A percentile compares a stretch with the other conserved stretches of the same genome.
These are phyloP conservation scores for Limnephilus lunatus DNA, from an alignment of 2,888 invertebrate genomes.

Conservation along the genomic window DNA sequence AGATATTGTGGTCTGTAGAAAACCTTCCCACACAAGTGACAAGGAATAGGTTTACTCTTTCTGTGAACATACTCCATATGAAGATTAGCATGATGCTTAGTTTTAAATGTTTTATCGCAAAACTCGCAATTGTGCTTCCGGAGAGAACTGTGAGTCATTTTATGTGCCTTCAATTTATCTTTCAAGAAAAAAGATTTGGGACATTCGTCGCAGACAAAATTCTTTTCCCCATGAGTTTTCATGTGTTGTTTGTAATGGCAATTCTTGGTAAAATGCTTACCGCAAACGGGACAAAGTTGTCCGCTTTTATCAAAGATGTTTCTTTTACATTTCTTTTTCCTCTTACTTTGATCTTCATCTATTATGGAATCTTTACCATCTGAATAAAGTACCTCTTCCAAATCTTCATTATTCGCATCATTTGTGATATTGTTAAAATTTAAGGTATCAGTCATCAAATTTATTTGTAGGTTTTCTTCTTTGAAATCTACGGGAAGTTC, in stretches of 20 bases:
- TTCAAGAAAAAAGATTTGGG: constrained; percentile 41
- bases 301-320: constrained; percentile 21
- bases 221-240: constrained; percentile 46
- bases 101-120: constrained; percentile 39
- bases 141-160: constrained; percentile 10
- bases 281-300: constrained; percentile 40
- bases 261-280: constrained; percentile 35
- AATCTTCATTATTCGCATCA: neutral
- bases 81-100: constrained; percentile 34
- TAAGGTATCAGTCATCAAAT: constrained; percentile 24
- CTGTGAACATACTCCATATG: constrained; percentile 46
- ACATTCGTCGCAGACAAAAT: constrained; percentile 38
- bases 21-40: constrained; percentile 31
- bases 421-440: constrained; percentile 32
- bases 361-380: neutral
- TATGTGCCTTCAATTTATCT: constrained; percentile 40
- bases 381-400: neutral
- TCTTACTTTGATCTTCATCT: neutral
- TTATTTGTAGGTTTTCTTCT: constrained; percentile 33
- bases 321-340: neutral
- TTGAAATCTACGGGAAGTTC: constrained; percentile 22
- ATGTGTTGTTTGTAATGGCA: constrained; percentile 27
- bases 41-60: constrained; percentile 37
- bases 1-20: constrained; percentile 45
- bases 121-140: constrained; percentile 35